Evolutionary conservation across 2,797 vertebrate species (phyloP).

Genomic region (Sylvia borin): DNA sequence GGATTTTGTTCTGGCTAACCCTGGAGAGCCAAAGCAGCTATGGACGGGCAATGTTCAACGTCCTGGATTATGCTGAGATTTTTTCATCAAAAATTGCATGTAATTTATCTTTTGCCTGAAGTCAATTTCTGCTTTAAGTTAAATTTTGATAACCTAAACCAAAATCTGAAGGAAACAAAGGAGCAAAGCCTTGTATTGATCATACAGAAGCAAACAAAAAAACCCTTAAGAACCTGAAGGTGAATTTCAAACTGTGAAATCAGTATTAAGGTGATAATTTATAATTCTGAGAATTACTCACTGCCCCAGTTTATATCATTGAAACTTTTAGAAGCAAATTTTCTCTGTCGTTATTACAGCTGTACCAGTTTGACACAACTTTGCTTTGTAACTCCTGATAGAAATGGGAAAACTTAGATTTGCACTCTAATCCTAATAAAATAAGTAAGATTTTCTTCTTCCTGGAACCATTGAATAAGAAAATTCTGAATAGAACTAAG

Average conservation of each 20-base stretch:
- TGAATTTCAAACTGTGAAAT: neutral
- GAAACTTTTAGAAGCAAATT: neutral
- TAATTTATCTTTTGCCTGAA: neutral
- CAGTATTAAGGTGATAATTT: neutral
- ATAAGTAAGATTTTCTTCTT: neutral
- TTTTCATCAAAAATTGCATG: neutral
- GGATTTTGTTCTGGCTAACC: neutral
- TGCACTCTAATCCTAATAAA: neutral
- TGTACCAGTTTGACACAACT: neutral
- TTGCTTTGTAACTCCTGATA: neutral
- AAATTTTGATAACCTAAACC: neutral
- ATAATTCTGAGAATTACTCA: neutral
- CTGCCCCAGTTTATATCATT: neutral
- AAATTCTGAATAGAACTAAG: neutral
- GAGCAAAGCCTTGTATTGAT: neutral
- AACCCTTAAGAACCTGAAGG: neutral
- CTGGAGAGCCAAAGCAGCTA: neutral
- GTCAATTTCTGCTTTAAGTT: neutral
- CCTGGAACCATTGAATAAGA: neutral
- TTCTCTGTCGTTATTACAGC: neutral
- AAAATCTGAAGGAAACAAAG: neutral
- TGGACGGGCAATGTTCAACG: no score
- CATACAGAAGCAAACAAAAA: neutral
- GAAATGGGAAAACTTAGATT: neutral
- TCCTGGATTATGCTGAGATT: neutral